Evolutionary conservation across 1,140 invertebrate genomes (phyloP), one percentile per base, ranked within the genome.

Genomic region (Eupristina koningsbergeri): DNA sequence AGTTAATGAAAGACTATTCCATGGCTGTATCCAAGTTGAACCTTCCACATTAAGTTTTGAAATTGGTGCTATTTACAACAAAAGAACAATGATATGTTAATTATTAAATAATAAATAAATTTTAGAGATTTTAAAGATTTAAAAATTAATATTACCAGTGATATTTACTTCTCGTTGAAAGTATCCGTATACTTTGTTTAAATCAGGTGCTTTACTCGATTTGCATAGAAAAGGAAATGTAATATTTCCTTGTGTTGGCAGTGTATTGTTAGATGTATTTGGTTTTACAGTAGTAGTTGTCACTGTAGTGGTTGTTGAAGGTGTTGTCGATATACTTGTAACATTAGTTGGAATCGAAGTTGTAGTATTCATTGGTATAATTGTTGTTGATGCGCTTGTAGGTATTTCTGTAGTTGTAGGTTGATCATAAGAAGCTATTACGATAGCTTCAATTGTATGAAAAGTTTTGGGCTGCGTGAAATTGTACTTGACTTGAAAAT

Each of bases 11-110:
- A 97, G 88, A 69, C 97, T 91, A 80, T 96, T 95, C 71, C 96
- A 96, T 71, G 96, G 95, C 86, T 96, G 94, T 26, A 97, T 92
- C 96, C 96, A 97, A 86, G 95, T 96, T 58, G 94, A 94, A 11
- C 96, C 96, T 26, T 93, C 94, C 9, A 96, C 94, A 19, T 93
- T 94, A 17, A 96, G 90, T 86, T 94, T 94, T 26, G 92, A 89
- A 81, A 97, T 93, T 1, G 96, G 95, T 87, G 93, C 96, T 97
- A 87, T 36, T 71, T 84, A 79, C 26, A 8, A 76, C 41, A 2
- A 63, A 29, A 78, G 22, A 50, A 19, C 26, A 11, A 80, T 77
- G n/a, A 36, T 61, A 6, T 50, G 11, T 53, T 76, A 31, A 0
- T 77, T 3, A 77, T n/a, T 36, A 64, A 45, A 41, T 79, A 67